Evolutionary conservation across 2,797 vertebrate species (phyloP), one percentile per base, ranked within the genome.

Genomic region (Poecilia gillii): DNA sequence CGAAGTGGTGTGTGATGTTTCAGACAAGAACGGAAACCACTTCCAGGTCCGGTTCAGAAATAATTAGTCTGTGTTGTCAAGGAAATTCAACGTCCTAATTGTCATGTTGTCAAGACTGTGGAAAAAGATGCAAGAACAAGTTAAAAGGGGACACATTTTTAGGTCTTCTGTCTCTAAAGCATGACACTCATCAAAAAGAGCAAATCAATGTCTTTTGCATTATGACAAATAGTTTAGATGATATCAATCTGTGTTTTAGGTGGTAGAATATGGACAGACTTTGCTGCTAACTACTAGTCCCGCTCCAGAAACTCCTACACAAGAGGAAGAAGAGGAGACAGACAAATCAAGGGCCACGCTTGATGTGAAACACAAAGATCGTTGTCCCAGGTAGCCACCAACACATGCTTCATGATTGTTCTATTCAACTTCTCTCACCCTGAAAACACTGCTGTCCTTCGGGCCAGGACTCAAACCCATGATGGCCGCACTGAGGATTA

Each of bases 221-320:
- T n/a, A 0, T 62, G 3, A 25, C 36, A 70, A n/a, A 16, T 25
- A 7, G 23, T 70, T 53, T 20, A 14, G 64, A 80, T 4, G 20
- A 12, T 62, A 41, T 47, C 12, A 46, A 68, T 45, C 1, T 79
- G 23, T 84, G 75, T 73, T 84, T 11, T 70, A 99, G 98, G 97
- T 99, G 80, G 95, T 95, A 94, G 94, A 94, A 77, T 96, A 98
- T 88, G 97, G 97, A 18, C 93, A 91, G 77, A 83, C 94, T 80
- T 95, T 94, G 39, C 93, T 96, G 73, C 49, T 75, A 20, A 84
- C 92, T 81, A 64, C 91, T 59, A 90, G 82, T 76, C 76, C 82
- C 71, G 64, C 93, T 81, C 51, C 43, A 18, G 75, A 88, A 77
- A 82, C 82, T 73, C 16, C 78, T 68, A 66, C 76, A 36, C 85